Percentiles rank a stretch among this genome's conserved stretches.
Evolutionary conservation across 2,113 vertebrate genomes (phyloP).

Genomic region (Bungarus multicinctus): DNA sequence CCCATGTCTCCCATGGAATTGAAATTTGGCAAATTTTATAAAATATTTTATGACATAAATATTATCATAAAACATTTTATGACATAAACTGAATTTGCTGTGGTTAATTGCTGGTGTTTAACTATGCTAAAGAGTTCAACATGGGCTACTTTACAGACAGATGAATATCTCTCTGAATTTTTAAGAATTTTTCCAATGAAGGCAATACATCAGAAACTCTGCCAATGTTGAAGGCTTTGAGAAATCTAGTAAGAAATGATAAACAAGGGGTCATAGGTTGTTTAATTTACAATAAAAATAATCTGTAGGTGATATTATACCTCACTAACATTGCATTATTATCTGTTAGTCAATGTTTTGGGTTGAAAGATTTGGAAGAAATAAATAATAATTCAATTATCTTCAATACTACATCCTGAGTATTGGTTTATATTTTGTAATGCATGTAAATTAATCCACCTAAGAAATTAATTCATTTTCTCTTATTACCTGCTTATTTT

Average conservation of each 20-base stretch:
- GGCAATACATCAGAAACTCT: not conserved
- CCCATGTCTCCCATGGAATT: not conserved
- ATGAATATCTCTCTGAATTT: not conserved
- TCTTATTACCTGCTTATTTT: not conserved
- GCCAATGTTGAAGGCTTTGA: not conserved
- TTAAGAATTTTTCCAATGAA: not conserved
- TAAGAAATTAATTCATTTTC: not conserved
- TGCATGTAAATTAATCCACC: not conserved
- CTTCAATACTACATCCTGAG: not conserved
- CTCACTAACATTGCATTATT: not conserved
- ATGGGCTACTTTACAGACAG: not conserved
- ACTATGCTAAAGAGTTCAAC: not conserved
- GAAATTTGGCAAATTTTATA: not conserved
- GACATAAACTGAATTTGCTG: not conserved
- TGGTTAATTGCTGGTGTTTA: not conserved
- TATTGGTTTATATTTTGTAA: not conserved
- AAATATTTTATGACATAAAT: not conserved
- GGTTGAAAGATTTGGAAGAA: not conserved
- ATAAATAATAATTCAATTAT: not conserved
- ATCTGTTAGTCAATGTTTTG: not conserved
- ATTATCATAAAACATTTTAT: not conserved
- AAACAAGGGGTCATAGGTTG: not conserved
- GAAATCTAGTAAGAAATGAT: not conserved
- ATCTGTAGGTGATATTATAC: not conserved
- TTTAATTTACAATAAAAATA: not conserved